phyloP scores from a whole-genome alignment of 1,140 invertebrate species.

The Drosophila suzukii region DNA sequence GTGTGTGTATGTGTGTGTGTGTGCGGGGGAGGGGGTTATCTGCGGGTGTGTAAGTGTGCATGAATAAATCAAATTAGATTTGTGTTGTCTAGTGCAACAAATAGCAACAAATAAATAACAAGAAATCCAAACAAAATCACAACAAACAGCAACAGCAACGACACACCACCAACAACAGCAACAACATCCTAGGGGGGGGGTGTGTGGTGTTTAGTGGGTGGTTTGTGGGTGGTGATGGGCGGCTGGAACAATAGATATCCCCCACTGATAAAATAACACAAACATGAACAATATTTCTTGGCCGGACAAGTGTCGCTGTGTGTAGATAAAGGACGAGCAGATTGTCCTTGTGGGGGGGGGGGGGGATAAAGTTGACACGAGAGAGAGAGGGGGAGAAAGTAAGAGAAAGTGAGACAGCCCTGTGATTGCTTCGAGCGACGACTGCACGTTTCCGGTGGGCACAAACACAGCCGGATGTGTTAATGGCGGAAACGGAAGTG shows the following conservation, averaged over 20 bases:
- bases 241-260: conserved; percentile 51
- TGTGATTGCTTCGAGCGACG: conserved; percentile 27
- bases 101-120: conserved; percentile 77
- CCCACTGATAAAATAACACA: conserved; percentile 62
- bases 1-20: not conserved
- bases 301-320: conserved; percentile 50
- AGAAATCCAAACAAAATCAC: conserved; percentile 75
- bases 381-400: not conserved
- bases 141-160: conserved; percentile 48
- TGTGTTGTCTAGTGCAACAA: conserved; percentile 74
- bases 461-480: conserved; percentile 74
- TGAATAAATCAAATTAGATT: conserved; percentile 80
- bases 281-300: conserved; percentile 67
- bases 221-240: not conserved
- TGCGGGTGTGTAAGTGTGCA: conserved; percentile 21
- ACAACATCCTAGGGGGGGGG: conserved; percentile 16
- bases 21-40: not conserved
- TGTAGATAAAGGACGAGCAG: conserved; percentile 27
- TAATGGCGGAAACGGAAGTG: conserved; percentile 81
- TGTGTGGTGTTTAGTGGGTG: conserved; percentile 2
- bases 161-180: conserved; percentile 13
- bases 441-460: conserved; percentile 56
- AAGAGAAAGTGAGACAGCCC: not conserved
- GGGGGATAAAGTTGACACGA: not conserved
- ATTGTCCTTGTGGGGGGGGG: conserved; percentile 21